Base-by-base conservation (phyloP, 2,888 invertebrate species). In the Syrista parreyssii region DNA sequence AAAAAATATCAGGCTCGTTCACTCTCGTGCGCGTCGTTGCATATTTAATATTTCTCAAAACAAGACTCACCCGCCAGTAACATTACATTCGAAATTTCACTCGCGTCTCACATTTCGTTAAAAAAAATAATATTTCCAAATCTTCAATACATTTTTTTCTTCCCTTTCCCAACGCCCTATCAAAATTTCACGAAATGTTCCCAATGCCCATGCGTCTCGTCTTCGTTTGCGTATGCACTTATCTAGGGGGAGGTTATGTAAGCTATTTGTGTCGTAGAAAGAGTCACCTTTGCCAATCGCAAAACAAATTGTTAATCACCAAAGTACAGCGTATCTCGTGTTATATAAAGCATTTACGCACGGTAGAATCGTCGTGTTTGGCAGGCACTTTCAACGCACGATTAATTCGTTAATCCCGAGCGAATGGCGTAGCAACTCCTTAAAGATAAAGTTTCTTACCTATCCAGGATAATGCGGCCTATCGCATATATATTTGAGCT, bases 241-340 rank as follows among this genome's bases (percentile, higher is more conserved):
- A 90, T 91, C 90, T 88, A 86, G 81, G 82, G 82, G 84, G 23
- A 55, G 55, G 86, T 91, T 91, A 91, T 86, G 87, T 91, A 91
- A 91, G 89, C 83, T 90, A 89, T 91, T 90, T 90, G 89, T 90
- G 89, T 84, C 87, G 86, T 84, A 87, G 84, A 87, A 88, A 89
- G 89, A 91, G 91, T 90, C 91, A 90, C 90, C 90, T 90, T 90
- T 89, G 86, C 85, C 88, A 88, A 90, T 90, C 89, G 88, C 89
- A 89, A 89, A 89, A 89, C 88, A 90, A 90, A 91, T 91, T 90
- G 89, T 90, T 90, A 90, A 90, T 91, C 90, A 88, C 90, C 89
- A 89, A 91, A 91, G 90, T 87, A 87, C 86, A 88, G 86, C 88
- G 87, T 89, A 88, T 89, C 87, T 85, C 82, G 81, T 81, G 86